phyloP scores from a whole-genome alignment of 2,797 vertebrate genomes.

The Myiotriccus ornatus region DNA sequence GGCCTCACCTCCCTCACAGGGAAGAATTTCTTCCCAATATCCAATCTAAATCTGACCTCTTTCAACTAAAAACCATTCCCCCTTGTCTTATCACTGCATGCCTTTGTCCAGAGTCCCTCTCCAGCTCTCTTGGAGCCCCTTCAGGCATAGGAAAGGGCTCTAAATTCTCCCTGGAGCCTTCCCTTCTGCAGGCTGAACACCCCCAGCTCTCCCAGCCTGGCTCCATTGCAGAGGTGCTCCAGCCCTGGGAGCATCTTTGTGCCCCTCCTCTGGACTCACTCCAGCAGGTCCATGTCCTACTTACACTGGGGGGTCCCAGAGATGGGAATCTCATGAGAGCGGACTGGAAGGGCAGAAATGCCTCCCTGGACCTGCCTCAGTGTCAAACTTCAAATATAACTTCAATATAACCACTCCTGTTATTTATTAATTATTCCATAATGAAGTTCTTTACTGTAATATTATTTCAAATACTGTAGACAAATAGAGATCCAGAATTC shows the following conservation, averaged over 20 bases:
- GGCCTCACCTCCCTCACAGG: neutral
- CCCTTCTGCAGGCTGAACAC: too few species aligned
- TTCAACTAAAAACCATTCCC: neutral
- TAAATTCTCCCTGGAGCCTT: neutral
- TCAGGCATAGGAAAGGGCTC: neutral
- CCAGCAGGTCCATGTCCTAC: neutral
- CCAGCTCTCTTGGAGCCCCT: neutral
- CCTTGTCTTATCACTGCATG: neutral
- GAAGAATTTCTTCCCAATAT: neutral
- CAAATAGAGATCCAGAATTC: neutral
- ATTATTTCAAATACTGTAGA: neutral
- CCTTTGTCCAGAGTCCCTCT: neutral
- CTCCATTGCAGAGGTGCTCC: neutral
- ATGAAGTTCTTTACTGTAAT: neutral
- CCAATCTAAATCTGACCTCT: neutral
- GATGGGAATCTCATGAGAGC: neutral
- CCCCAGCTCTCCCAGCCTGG: neutral
- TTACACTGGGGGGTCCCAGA: neutral
- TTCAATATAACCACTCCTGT: neutral
- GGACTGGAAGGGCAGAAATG: neutral
- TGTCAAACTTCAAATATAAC: neutral
- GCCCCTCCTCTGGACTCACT: neutral
- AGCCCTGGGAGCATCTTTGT: neutral
- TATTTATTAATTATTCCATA: neutral
- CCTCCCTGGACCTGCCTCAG: neutral